phyloP scores from a whole-genome alignment of 2,113 vertebrate species.

The Anguilla japonica region DNA sequence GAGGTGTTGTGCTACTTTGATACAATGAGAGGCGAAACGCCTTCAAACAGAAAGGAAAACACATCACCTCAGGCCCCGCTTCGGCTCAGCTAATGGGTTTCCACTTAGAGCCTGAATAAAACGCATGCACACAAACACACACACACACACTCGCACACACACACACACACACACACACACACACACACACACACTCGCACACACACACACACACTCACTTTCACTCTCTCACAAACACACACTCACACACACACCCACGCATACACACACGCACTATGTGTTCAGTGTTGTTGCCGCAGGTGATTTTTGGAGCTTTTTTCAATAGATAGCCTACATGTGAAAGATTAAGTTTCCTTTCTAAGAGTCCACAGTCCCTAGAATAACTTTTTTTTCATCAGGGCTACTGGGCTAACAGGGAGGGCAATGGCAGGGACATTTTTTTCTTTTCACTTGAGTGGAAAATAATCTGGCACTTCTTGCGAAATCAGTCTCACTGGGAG shows the following conservation, averaged over 20 bases:
- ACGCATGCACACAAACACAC: neutral
- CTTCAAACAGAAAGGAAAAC: conserved; percentile 49
- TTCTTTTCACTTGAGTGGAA: conserved; percentile 9
- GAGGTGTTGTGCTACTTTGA: conserved; percentile 37
- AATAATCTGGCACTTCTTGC: neutral
- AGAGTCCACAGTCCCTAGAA: neutral
- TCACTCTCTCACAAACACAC: neutral
- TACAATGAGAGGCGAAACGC: conserved; percentile 51
- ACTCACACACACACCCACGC: neutral
- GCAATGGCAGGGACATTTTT: neutral
- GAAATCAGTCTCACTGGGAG: neutral
- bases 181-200: neutral
- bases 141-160: neutral
- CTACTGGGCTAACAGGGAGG: neutral
- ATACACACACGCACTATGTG: neutral
- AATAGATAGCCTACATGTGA: conserved; percentile 18
- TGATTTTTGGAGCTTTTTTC: conserved; percentile 13
- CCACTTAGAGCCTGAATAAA: conserved; percentile 39
- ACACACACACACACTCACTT: neutral
- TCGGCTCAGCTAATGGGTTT: conserved; percentile 50
- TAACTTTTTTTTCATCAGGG: neutral
- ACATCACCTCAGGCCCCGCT: conserved; percentile 40
- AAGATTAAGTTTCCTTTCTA: neutral
- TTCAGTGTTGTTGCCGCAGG: neutral
- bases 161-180: neutral